Evolutionary conservation across 2,888 invertebrate species (phyloP), one percentile per base, ranked within the genome.

Genomic region (Andricus quercusramuli): DNA sequence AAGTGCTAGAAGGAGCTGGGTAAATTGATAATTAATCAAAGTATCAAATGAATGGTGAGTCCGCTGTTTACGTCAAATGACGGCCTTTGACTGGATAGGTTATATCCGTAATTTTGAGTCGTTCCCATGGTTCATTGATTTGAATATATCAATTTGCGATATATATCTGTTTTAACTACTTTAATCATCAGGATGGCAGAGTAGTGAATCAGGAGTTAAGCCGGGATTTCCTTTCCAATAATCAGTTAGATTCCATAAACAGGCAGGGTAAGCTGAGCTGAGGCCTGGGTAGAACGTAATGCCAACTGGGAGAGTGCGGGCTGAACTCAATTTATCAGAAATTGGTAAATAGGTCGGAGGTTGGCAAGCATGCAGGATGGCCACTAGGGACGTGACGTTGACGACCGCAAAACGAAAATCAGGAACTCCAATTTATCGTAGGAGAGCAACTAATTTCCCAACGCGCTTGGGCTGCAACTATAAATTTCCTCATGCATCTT

Each of bases 371-470:
- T n/a, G 74, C 17, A 47, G 29, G 81, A 84, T 81, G 84, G 82
- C 85, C 86, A 85, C 77, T 74, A 83, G 85, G 85, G 83, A 88
- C 86, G 86, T 86, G 87, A 87, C 87, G 85, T 87, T 87, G 88
- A 88, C 85, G 86, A 84, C 86, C 86, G 82, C 86, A 87, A 87
- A 87, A 87, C 85, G 87, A 87, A 88, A 88, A 87, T 86, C 88
- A 86, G 85, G 84, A 87, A 87, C 88, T 87, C 85, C 87, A 88
- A 87, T 87, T 87, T 87, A 87, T 87, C 86, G 88, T 84, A 82
- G 85, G 84, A 83, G 13, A 15, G 84, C 85, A 85, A 86, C 87
- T 86, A 87, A 87, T 87, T 88, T 87, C 83, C 84, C 86, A 32
- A 41, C 41, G 67, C 41, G 37, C 67, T 64, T 17, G 64, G 25